Base-by-base conservation (phyloP, 2,888 invertebrate species). In the Abrostola tripartita region DNA sequence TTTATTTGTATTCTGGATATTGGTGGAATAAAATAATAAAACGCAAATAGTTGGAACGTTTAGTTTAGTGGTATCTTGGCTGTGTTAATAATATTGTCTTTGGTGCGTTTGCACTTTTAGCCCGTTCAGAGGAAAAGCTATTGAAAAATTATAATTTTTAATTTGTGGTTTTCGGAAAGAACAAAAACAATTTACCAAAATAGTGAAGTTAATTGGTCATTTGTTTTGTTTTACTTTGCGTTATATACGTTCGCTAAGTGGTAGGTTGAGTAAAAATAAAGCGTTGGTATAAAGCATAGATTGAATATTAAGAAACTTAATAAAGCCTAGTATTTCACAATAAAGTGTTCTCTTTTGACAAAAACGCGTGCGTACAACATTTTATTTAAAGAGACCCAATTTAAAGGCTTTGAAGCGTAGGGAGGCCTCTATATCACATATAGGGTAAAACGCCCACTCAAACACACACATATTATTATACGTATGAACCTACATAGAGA, bases 361-460 rank as follows among this genome's bases (percentile, higher is more conserved):
- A 73, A 81, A 81, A 81, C 77, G 68, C 68, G 73, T 78, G 78
- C 82, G 80, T 79, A 77, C 66, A 81, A 66, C 68, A 79, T 89
- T 90, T 90, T 88, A 91, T 89, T 90, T 88, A 88, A 89, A 91
- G 90, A 89, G 88, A 92, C 88, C 92, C 92, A 94, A 94, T 94
- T 94, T 92, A 88, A 88, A 91, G 90, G 89, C 91, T 93, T 90
- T 88, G 88, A 89, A 85, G 88, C 83, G 81, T 81, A 87, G 85
- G 87, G 87, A 82, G 84, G 84, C 80, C 83, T 88, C 87, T 91
- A 90, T 88, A 88, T 90, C 88, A 90, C 85, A 85, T 85, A 88
- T 84, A 86, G 87, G 83, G 88, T 82, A 85, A 83, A 85, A 86
- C 88, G 89, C 88, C 87, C 88, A 87, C 88, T 88, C 87, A 82